phyloP scores from a whole-genome alignment of 1,140 invertebrate genomes.

The Venturia canescens region DNA sequence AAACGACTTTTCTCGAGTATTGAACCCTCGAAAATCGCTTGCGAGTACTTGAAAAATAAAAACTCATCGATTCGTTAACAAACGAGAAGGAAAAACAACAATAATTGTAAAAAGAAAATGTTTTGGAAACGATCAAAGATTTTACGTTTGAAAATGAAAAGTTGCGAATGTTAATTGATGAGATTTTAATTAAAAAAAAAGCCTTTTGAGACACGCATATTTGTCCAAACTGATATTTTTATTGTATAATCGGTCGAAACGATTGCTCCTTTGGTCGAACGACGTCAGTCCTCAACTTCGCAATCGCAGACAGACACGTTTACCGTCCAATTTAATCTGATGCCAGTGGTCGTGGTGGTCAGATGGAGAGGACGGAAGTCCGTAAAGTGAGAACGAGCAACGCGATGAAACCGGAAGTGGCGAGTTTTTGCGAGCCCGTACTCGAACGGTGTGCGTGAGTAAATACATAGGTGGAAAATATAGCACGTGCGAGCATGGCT shows the following conservation, averaged over 20 bases:
- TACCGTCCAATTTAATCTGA: background rate
- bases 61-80: too few species aligned
- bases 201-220: too few species aligned
- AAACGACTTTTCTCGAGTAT: too few species aligned
- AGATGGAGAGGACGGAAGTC: slow-evolving; percentile 29
- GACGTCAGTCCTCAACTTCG: background rate
- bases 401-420: slow-evolving; percentile 19
- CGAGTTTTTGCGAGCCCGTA: slow-evolving; percentile 17
- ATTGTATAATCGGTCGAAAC: background rate
- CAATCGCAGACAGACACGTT: background rate
- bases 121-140: too few species aligned
- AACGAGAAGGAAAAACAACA: too few species aligned
- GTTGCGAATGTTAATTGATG: too few species aligned
- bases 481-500: slow-evolving; percentile 8
- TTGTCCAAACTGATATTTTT: too few species aligned
- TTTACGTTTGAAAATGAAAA: too few species aligned
- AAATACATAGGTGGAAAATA: background rate
- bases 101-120: too few species aligned
- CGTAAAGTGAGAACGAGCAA: slow-evolving; percentile 35
- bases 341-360: background rate
- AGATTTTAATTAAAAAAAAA: too few species aligned
- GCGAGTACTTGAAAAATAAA: too few species aligned
- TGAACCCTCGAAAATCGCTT: too few species aligned
- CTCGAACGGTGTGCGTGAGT: background rate
- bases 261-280: background rate